A percentile compares a stretch with the other conserved stretches of the same genome.
These are phyloP conservation scores for Eubasilissa splendida DNA, from an alignment of 2,888 invertebrate species.

Conservation along the genomic window DNA sequence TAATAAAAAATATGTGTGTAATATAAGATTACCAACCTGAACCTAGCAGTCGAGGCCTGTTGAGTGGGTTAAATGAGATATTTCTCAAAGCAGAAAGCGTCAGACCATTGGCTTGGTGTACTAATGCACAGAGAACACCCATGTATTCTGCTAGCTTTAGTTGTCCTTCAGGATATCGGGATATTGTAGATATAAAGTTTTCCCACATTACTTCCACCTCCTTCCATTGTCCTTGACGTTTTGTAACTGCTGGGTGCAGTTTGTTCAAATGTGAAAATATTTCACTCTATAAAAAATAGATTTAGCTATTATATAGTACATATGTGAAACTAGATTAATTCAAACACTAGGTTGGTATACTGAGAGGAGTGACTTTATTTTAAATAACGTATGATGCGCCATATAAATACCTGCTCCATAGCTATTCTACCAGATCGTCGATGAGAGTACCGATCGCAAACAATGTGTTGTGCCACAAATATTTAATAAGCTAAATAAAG, in stretches of 20 bases:
- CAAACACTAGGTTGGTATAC: no score
- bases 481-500: no score
- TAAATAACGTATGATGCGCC: no score
- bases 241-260: conserved; percentile 71
- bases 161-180: conserved; percentile 73
- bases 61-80: conserved; percentile 71
- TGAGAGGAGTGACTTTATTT: no score
- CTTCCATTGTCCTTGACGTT: conserved; percentile 71
- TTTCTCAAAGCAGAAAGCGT: conserved; percentile 71
- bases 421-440: no score
- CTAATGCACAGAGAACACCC: conserved; percentile 61
- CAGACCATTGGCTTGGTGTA: conserved; percentile 61
- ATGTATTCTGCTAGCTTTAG: conserved; percentile 67
- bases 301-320: neutral
- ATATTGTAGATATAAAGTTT: conserved; percentile 70
- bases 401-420: no score
- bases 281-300: conserved; percentile 64
- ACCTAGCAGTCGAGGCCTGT: conserved; percentile 70
- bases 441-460: no score
- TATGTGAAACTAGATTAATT: no score
- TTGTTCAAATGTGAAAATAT: conserved; percentile 68
- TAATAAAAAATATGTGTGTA: no score
- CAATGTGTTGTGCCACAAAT: no score
- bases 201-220: conserved; percentile 71
- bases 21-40: conserved; percentile 64